Conservation (phyloP, 2,797 vertebrate genomes). For the Hapalemur alaotrensis region DNA sequence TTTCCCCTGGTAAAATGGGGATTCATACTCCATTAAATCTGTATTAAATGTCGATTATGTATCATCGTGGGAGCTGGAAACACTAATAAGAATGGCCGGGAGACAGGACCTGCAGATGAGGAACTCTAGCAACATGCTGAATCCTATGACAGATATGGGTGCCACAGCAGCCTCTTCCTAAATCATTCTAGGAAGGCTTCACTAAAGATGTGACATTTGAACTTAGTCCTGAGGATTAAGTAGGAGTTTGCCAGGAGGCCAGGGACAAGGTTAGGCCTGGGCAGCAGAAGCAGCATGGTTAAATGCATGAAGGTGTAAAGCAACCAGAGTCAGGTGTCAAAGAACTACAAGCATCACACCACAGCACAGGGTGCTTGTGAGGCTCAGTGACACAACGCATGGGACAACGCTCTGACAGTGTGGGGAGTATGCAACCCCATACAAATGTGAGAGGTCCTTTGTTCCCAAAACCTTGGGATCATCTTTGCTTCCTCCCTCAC, state of each 20-base stretch:
- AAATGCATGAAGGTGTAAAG: neutral
- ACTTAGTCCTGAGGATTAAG: neutral
- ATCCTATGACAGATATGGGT: neutral
- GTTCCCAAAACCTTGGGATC: neutral
- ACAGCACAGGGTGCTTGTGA: neutral
- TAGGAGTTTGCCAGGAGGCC: neutral
- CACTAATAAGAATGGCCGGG: neutral
- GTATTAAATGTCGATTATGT: neutral
- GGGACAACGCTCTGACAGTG: neutral
- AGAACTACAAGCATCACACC: neutral
- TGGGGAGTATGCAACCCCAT: neutral
- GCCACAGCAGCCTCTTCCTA: neutral
- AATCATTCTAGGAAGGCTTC: neutral
- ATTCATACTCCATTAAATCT: neutral
- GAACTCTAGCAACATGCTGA: neutral
- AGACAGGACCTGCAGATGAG: neutral
- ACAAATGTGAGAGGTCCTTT: neutral
- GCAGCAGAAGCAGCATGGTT: neutral
- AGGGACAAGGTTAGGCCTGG: neutral
- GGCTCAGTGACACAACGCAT: neutral
- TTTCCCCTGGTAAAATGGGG: neutral
- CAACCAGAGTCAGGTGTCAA: neutral
- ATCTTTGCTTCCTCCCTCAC: neutral
- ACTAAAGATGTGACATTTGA: neutral
- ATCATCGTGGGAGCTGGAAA: neutral